Conservation (phyloP, 2,797 vertebrate genomes). For the Anisognathus igniventris region DNA sequence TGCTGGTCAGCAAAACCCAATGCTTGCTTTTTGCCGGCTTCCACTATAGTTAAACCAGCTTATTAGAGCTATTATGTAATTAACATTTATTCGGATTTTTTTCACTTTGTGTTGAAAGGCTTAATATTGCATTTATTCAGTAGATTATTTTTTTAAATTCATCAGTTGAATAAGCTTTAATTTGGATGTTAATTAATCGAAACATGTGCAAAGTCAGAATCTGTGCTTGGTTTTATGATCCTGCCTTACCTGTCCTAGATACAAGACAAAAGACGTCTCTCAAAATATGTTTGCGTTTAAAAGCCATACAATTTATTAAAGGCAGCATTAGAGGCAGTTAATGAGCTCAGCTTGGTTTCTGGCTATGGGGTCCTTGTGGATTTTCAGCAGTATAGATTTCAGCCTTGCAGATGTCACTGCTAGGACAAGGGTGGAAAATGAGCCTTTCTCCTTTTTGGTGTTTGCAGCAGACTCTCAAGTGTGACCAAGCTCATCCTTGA, state of each 20-base stretch:
- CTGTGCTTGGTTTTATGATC: background rate
- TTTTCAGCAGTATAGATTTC: slow-evolving; percentile 11
- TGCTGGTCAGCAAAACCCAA: slow-evolving; percentile 37
- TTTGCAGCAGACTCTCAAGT: background rate
- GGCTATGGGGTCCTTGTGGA: background rate
- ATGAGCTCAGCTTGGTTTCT: background rate
- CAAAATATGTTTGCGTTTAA: background rate
- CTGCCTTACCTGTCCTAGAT: slow-evolving; percentile 42
- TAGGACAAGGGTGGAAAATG: slow-evolving; percentile 2
- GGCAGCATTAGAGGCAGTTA: background rate
- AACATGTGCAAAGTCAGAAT: slow-evolving; percentile 13
- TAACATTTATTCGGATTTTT: slow-evolving; percentile 21
- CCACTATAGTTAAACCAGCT: slow-evolving; percentile 7
- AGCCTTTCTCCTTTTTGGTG: background rate
- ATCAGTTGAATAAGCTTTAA: slow-evolving; percentile 52
- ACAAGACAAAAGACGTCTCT: slow-evolving; percentile 2
- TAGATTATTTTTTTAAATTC: background rate
- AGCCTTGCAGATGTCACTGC: slow-evolving; percentile 4
- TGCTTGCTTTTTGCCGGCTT: background rate
- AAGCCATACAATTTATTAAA: background rate
- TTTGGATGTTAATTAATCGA: slow-evolving; percentile 48
- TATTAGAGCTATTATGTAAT: slow-evolving; percentile 36
- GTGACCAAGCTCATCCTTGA: background rate
- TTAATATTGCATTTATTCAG: slow-evolving; percentile 45
- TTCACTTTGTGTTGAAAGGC: slow-evolving; percentile 1